Percentiles rank a stretch among this genome's conserved stretches.
phyloP scores from a whole-genome alignment of 2,797 vertebrate genomes.

The Amniataba percoides region DNA sequence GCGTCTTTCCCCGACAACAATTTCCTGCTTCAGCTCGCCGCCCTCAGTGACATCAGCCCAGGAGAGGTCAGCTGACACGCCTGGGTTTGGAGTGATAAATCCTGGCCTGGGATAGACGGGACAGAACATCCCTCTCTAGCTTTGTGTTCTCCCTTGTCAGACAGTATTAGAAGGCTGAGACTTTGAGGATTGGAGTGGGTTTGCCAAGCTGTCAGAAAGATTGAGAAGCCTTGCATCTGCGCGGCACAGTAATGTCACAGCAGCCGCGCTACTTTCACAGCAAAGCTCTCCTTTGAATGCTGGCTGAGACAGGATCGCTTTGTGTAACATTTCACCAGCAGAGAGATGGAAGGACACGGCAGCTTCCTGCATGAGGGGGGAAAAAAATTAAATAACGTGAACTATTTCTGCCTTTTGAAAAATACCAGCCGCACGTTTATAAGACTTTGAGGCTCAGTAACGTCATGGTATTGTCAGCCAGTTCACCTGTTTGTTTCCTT shows the following conservation, averaged over 20 bases:
- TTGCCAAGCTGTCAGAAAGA: slow-evolving; percentile 83
- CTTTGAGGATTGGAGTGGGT: slow-evolving; percentile 70
- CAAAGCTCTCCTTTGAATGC: slow-evolving; percentile 50
- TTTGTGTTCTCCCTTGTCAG: slow-evolving; percentile 72
- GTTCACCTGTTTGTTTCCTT: slow-evolving; percentile 41
- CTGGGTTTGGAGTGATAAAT: slow-evolving; percentile 63
- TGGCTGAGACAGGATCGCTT: slow-evolving; percentile 32
- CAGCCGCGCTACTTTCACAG: slow-evolving; percentile 52
- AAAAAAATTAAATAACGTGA: neutral
- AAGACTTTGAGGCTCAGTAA: neutral
- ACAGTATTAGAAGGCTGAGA: slow-evolving; percentile 68
- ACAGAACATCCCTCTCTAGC: slow-evolving; percentile 56
- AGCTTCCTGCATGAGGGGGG: slow-evolving; percentile 17
- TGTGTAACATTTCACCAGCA: slow-evolving; percentile 38
- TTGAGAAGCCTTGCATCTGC: slow-evolving; percentile 79
- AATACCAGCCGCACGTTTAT: neutral
- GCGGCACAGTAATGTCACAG: slow-evolving; percentile 68
- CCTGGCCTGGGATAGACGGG: slow-evolving; percentile 50
- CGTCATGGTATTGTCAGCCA: slow-evolving; percentile 19
- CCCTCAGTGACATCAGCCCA: slow-evolving; percentile 91
- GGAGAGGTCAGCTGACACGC: slow-evolving; percentile 91
- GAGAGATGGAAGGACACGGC: slow-evolving; percentile 23
- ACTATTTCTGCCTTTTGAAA: slow-evolving; percentile 18
- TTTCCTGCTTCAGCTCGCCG: slow-evolving; percentile 93
- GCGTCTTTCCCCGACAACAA: slow-evolving; percentile 96